Evolutionary conservation across 1,140 invertebrate genomes (phyloP).

Genomic region (Harlomillsia oculata): DNA sequence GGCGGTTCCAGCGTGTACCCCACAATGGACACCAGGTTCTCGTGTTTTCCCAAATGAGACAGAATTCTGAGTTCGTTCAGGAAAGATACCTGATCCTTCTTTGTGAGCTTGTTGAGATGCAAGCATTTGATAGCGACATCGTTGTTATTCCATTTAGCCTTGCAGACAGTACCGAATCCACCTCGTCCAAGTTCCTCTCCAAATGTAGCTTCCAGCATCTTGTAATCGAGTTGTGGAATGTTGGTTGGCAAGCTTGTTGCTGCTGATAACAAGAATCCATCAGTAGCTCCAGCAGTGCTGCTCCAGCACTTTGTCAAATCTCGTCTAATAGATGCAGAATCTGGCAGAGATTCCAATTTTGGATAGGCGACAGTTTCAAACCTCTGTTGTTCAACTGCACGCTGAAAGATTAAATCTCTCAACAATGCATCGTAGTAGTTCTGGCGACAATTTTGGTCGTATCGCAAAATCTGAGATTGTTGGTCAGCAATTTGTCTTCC

Average conservation of each 20-base stretch:
- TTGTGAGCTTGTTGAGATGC: neutral
- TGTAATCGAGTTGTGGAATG: neutral
- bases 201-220: neutral
- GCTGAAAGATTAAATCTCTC: neutral
- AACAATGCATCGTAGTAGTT: slow-evolving; percentile 10
- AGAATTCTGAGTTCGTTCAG: slow-evolving; percentile 16
- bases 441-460: neutral
- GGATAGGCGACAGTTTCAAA: neutral
- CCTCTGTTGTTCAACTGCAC: neutral
- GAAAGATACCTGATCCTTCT: slow-evolving; percentile 4
- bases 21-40: slow-evolving; percentile 6
- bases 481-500: neutral
- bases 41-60: slow-evolving; percentile 5
- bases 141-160: slow-evolving; percentile 6
- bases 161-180: slow-evolving; percentile 18
- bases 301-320: neutral
- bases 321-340: no score
- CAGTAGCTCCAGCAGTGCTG: neutral
- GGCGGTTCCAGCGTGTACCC: slow-evolving; percentile 2
- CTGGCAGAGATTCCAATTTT: neutral
- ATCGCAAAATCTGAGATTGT: neutral
- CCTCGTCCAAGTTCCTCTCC: slow-evolving; percentile 5
- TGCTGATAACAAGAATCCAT: neutral
- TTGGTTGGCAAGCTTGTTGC: neutral
- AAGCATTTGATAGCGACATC: slow-evolving; percentile 21